phyloP scores from a whole-genome alignment of 2,888 invertebrate genomes.

The Pardosa pseudoannulata region DNA sequence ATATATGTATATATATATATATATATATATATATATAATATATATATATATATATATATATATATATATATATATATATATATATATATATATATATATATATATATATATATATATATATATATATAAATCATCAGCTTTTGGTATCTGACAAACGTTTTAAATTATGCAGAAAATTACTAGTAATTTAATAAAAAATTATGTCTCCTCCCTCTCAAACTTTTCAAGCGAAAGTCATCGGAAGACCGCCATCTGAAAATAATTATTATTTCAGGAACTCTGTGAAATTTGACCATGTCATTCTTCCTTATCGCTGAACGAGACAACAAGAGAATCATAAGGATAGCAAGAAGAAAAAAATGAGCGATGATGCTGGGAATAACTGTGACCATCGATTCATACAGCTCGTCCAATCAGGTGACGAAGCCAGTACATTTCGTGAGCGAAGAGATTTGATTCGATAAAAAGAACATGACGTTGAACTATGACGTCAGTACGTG shows the following conservation, averaged over 20 bases:
- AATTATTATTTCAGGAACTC: conserved; percentile 53
- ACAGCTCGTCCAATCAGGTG: conserved; percentile 31
- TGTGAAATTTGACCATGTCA: conserved; percentile 41
- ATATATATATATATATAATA: no score
- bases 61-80: no score
- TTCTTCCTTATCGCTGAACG: conserved; percentile 8
- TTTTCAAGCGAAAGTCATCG: no score
- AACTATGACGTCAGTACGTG: conserved; percentile 39
- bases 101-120: no score
- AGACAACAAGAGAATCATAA: not conserved
- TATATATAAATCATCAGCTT: no score
- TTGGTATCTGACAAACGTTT: no score
- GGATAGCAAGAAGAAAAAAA: conserved; percentile 22
- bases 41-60: no score
- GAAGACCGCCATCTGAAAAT: conserved; percentile 32
- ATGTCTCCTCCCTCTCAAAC: no score
- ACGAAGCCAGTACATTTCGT: conserved; percentile 47
- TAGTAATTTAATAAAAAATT: no score
- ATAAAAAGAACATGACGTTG: not conserved
- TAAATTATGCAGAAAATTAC: no score
- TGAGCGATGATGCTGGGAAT: conserved; percentile 4
- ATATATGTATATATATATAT: no score
- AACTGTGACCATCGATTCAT: conserved; percentile 48
- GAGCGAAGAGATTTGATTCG: conserved; percentile 37
- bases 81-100: no score